phyloP scores from a whole-genome alignment of 2,888 invertebrate genomes.

The Macrophya annulata region DNA sequence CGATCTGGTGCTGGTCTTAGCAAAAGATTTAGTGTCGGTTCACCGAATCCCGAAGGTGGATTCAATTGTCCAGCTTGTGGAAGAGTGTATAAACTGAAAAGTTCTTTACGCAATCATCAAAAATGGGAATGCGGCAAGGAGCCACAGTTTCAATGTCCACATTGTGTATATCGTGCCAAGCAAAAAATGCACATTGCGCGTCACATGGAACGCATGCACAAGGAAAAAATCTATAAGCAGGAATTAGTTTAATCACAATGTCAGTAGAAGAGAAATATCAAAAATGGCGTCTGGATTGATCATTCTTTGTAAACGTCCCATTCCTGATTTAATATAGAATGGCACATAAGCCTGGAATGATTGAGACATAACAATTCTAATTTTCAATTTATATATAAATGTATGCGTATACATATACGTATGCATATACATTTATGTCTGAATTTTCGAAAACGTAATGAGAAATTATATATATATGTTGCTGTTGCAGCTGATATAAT shows the following conservation, averaged over 20 bases:
- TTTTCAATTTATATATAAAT: conserved; percentile 27
- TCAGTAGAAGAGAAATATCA: conserved; percentile 54
- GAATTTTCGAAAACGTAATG: conserved; percentile 19
- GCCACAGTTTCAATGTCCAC: conserved; percentile 79
- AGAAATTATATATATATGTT: conserved; percentile 58
- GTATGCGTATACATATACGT: neutral
- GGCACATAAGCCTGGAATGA: conserved; percentile 32
- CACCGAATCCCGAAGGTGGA: conserved; percentile 80
- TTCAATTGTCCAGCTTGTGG: conserved; percentile 92
- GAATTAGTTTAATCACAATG: conserved; percentile 71
- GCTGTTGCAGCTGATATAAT: conserved; percentile 51
- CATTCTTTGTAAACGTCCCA: conserved; percentile 41
- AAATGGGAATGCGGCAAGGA: conserved; percentile 80
- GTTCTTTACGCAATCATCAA: conserved; percentile 82
- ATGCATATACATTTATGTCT: conserved; percentile 15
- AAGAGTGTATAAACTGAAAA: conserved; percentile 92
- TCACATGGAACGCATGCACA: conserved; percentile 81
- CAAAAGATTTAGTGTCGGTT: conserved; percentile 72
- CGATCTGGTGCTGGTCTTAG: conserved; percentile 75
- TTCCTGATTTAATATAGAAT: conserved; percentile 42
- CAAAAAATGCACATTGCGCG: conserved; percentile 80
- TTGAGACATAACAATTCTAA: conserved; percentile 30
- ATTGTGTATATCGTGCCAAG: conserved; percentile 78
- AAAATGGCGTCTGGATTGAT: conserved; percentile 38
- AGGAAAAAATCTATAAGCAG: conserved; percentile 79